These are phyloP conservation scores for Pemphigus obesinymphae DNA, from an alignment of 1,140 invertebrate genomes.

Conservation along the genomic window DNA sequence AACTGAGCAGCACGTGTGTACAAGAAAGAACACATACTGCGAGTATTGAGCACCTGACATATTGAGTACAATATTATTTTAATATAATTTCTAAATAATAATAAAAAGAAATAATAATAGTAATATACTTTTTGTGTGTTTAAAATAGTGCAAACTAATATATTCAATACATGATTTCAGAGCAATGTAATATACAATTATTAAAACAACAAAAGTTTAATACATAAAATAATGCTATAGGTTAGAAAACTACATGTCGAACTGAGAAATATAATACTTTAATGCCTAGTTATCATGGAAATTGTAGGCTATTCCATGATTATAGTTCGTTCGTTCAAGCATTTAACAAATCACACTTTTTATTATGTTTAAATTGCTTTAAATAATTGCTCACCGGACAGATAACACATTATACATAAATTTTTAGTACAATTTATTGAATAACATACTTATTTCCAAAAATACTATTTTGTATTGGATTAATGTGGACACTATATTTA, in stretches of 20 bases:
- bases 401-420: not conserved
- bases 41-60: conserved; percentile 12
- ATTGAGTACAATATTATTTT: not conserved
- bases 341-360: not conserved
- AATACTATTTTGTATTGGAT: not conserved
- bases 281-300: not conserved
- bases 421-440: not conserved
- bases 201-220: not conserved
- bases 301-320: not conserved
- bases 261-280: not conserved
- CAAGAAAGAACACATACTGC: conserved; percentile 1
- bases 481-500: not conserved
- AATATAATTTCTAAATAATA: not conserved
- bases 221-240: not conserved
- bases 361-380: not conserved
- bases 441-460: not conserved
- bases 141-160: not conserved
- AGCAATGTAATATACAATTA: not conserved
- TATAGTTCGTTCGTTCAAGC: not conserved
- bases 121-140: not conserved
- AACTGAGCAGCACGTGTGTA: not conserved
- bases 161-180: not conserved
- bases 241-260: no score
- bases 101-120: not conserved
- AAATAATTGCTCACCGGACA: not conserved